phyloP scores from a whole-genome alignment of 1,140 invertebrate genomes.

The Formica selysi region DNA sequence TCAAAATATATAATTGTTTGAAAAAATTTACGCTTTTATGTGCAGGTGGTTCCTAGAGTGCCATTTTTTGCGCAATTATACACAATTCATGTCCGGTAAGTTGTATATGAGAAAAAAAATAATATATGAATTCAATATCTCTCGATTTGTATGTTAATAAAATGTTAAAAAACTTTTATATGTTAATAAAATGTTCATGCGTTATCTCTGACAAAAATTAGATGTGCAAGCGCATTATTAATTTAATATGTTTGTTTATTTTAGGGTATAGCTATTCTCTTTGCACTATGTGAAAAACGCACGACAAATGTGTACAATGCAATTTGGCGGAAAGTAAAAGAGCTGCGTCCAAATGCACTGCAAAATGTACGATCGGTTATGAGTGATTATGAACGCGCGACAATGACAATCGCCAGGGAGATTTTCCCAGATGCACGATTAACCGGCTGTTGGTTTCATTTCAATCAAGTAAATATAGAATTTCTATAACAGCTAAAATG shows the following conservation, averaged over 20 bases:
- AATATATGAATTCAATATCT: no score
- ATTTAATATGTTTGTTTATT: background rate
- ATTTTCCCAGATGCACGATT: background rate
- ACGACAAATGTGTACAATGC: background rate
- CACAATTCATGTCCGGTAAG: no score
- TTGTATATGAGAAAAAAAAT: no score
- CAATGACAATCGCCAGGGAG: background rate
- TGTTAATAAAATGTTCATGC: no score
- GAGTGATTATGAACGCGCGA: slow-evolving; percentile 13
- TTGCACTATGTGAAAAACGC: slow-evolving; percentile 11
- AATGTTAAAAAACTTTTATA: no score
- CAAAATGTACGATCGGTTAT: background rate
- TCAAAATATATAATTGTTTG: background rate
- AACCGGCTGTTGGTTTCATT: slow-evolving; percentile 13
- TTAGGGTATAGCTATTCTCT: background rate
- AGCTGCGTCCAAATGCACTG: background rate
- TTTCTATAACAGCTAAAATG: background rate
- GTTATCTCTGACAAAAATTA: background rate
- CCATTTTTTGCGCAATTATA: no score
- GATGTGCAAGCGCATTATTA: background rate
- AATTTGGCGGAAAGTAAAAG: background rate
- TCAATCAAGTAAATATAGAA: background rate
- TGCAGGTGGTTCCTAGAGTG: background rate
- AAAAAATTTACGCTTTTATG: background rate
- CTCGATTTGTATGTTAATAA: no score